Evolutionary conservation across 1,140 invertebrate species (phyloP), one percentile per base, ranked within the genome.

Genomic region (Leptinotarsa undecemlineata): DNA sequence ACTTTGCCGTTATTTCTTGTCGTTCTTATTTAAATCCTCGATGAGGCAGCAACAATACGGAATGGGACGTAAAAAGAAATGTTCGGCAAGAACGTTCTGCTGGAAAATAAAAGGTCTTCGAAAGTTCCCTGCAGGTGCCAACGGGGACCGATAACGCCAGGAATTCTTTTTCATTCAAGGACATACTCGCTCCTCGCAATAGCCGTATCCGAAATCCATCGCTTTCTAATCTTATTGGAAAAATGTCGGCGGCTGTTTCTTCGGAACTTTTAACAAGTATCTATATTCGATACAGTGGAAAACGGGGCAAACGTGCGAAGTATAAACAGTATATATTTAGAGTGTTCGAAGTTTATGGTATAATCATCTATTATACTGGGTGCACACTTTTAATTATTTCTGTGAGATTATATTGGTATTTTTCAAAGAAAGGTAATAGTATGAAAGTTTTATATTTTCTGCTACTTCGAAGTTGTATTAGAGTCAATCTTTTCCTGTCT

Each of bases 111-210:
- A 66, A 66, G 63, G 20, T 21, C 63, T 66, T n/a, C 26, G 26
- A 33, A 33, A 66, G 63, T 66, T 66, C 63, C n/a, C 23, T 33
- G 5, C 63, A 66, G 63, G 63, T 66, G 63, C 63, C 63, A 66
- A 66, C 17, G 3, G 63, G 63, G 63, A 66, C n/a, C 19, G 63
- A 66, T 66, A 66, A 23, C 26, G 63, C 19, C 63, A 66, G 21
- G 26, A 66, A 23, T 66, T 21, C 63, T 66, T 66, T 66, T 33
- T 66, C 63, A 66, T 66, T 66, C 63, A 13, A 66, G 63, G 63
- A 66, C 63, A 42, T 42, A 62, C 60, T 62, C 21, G 21, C 63
- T 66, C 63, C 20, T 17, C 51, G 51, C 15, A 23, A 66, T 23
- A 17, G 20, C 14, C 26, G 8, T 66, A 66, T 66, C 63, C 21